Base-by-base conservation (phyloP, 2,797 vertebrate species). In the Sebastiscus tertius region DNA sequence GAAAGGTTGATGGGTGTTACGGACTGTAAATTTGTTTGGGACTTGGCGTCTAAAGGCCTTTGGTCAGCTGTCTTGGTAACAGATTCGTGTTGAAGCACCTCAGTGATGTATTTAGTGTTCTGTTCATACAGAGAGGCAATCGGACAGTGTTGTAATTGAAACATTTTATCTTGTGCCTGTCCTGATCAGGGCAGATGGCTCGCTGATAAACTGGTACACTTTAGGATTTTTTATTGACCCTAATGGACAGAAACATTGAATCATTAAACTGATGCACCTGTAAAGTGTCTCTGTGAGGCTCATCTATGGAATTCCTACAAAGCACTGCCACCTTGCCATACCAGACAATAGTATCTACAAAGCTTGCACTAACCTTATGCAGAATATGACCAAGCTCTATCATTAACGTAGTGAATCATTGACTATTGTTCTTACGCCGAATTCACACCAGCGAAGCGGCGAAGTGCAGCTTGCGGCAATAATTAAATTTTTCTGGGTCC, bases 121-220 rank as follows among this genome's bases (percentile, higher is more conserved):
- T 59, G 63, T 75, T 66, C 34, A 20, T 68, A 60, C 49, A 72
- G 70, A 83, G 60, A 82, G 26, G 61, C 70, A 61, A 52, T 55
- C 18, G 10, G 39, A 73, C 24, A 13, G 46, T 56, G 75, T 70
- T 79, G 81, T 86, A 90, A 84, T 88, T 88, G 78, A 88, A 92
- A 88, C 82, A 72, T 91, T 93, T 78, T 74, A 77, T 87, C 87
- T 90, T 88, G 71, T 61, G 52, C 68, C 62, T 78, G 46, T 82
- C 78, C 56, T 62, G 68, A 82, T 68, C 65, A 67, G 69, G 65
- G 79, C 69, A 20, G 59, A 77, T 59, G 56, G 56, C 59, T 68
- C 36, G 14, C 65, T 77, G 84, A 90, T 85, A 77, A 63, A 87
- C 67, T 73, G n/a, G 54, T 39, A 27, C 58, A 33, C 71, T 64